Percentiles rank a stretch among this genome's conserved stretches.
Conservation (phyloP, 2,113 vertebrate genomes). For the Hippolais icterina region DNA sequence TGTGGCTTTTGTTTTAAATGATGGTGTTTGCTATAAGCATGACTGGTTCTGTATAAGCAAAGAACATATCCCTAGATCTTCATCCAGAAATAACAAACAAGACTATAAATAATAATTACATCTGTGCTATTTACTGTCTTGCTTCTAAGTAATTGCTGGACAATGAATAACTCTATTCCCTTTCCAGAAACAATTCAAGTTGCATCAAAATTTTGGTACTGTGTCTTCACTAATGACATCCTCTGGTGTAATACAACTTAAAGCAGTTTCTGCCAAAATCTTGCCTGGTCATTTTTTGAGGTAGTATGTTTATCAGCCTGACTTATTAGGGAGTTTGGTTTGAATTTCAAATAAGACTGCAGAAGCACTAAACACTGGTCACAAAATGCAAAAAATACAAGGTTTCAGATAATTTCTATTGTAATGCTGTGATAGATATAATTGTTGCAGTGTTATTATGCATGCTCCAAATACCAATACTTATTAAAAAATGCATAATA, state of each 20-base stretch:
- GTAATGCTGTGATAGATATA: conserved; percentile 48
- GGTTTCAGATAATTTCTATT: conserved; percentile 34
- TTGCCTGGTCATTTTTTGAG: not conserved
- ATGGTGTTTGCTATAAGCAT: not conserved
- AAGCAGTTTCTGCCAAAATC: conserved; percentile 10
- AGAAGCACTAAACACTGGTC: not conserved
- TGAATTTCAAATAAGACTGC: not conserved
- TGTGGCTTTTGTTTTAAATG: not conserved
- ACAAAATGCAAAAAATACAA: conserved; percentile 12
- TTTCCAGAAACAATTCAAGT: not conserved
- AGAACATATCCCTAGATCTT: not conserved
- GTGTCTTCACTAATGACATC: not conserved
- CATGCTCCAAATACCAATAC: conserved; percentile 51
- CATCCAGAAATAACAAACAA: not conserved
- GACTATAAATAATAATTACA: not conserved
- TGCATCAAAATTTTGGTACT: not conserved
- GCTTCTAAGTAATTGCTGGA: not conserved
- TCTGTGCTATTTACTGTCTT: not conserved
- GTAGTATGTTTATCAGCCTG: not conserved
- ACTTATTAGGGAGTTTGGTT: not conserved
- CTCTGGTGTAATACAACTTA: not conserved
- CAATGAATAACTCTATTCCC: not conserved
- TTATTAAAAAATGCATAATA: conserved; percentile 52
- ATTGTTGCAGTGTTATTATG: conserved; percentile 65
- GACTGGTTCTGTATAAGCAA: not conserved